Evolutionary conservation across 1,140 invertebrate genomes (phyloP), one percentile per base, ranked within the genome.

Genomic region (Globodera rostochiensis): DNA sequence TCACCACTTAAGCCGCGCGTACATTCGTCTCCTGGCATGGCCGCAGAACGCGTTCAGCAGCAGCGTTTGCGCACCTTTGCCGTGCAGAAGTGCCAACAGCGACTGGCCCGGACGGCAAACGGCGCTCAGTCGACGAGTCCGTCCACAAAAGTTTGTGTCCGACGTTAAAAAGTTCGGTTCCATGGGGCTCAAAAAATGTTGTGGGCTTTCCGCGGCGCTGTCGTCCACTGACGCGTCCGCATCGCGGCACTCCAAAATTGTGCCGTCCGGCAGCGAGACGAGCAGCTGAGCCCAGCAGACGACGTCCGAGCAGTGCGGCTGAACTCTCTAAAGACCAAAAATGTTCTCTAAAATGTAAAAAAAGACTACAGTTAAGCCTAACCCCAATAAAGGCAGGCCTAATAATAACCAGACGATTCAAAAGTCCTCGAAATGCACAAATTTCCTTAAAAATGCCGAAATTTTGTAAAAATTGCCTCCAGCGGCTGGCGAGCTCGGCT

Each of bases 41-140:
- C 86, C 86, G 66, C 87, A 88, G 70, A 87, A 87, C 25, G 86
- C 86, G 73, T 87, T 84, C 53, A 87, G 67, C 25, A 87, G 60
- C 13, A 87, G 64, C 15, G 81, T 87, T 70, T 88, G 86, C 4
- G 82, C 82, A 9, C 86, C 85, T 74, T 88, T 87, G 47, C 86
- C 86, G 49, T 87, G 66, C 49, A 87, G 67, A 64, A 64, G 57
- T 64, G 57, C 57, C 57, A 64, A 64, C 57, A 64, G 15, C 15
- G 57, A 64, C 2, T 64, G 57, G 57, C 57, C 57, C 13, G 57
- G 11, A 19, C 57, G 57, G 57, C 57, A 64, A 11, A 64, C 57
- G 13, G 57, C 19, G 19, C 57, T 64, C 11, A 64, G 53, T 53
- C 15, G 57, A 5, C 57, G 13, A 6, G 57, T 36, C 36, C 57